phyloP scores from a whole-genome alignment of 2,113 vertebrate species.

The Melanotaenia duboulayi region DNA sequence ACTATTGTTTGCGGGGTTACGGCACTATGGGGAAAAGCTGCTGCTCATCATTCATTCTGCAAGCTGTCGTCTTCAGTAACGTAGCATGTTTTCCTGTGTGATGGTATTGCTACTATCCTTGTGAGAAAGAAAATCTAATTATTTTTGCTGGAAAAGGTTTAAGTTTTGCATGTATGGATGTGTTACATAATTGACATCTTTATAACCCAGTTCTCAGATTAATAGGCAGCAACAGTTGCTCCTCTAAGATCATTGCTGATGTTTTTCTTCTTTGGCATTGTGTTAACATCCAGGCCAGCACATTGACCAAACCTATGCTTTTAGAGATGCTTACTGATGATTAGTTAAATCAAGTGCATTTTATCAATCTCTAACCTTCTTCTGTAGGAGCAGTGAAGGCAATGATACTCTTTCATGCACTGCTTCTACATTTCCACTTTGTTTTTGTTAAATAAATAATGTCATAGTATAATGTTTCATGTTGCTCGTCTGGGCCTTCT shows the following conservation, averaged over 20 bases:
- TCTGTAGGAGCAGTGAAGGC: not conserved
- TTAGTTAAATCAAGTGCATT: too few relatives aligned
- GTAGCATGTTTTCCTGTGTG: constrained; percentile 4
- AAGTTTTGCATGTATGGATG: accelerated
- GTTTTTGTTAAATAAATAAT: too few relatives aligned
- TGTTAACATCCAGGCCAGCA: too few relatives aligned
- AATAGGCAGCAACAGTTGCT: too few relatives aligned
- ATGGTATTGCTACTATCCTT: not conserved
- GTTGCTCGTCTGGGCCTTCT: too few relatives aligned
- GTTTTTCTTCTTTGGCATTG: too few relatives aligned
- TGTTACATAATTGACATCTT: not conserved
- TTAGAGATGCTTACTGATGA: too few relatives aligned
- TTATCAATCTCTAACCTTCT: too few relatives aligned
- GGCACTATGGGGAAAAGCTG: constrained; percentile 42
- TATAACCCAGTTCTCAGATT: not conserved
- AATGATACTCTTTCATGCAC: not conserved
- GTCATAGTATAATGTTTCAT: too few relatives aligned
- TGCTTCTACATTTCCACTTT: too few relatives aligned
- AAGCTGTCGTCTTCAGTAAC: constrained; percentile 45
- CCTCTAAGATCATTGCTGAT: too few relatives aligned
- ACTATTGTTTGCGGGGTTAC: constrained; percentile 57
- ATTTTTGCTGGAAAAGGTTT: not conserved
- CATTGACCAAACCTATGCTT: too few relatives aligned
- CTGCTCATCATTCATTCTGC: constrained; percentile 52
- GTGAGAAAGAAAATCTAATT: not conserved